phyloP scores from a whole-genome alignment of 2,113 vertebrate species.

The Chaetodon auriga region DNA sequence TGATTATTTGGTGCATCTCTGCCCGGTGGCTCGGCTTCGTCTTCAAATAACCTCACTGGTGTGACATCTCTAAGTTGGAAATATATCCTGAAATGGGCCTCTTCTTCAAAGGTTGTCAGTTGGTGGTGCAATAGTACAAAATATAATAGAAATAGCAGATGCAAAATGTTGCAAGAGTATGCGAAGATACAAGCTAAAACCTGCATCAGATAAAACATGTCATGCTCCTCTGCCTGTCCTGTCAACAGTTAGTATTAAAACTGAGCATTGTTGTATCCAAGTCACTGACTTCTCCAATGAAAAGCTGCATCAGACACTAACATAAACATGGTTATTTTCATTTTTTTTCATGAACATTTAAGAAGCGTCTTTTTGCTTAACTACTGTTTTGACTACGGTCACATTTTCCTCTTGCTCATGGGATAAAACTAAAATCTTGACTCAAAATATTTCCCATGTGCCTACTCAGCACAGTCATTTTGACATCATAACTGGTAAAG shows the following conservation, averaged over 20 bases:
- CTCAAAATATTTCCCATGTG: constrained; percentile 40
- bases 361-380: neutral
- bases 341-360: neutral
- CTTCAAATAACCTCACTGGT: neutral
- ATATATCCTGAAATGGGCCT: constrained; percentile 49
- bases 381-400: neutral
- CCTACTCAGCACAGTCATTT: constrained; percentile 6
- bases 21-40: neutral
- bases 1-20: neutral
- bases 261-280: neutral
- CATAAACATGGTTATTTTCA: too few relatives aligned
- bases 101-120: constrained; percentile 3
- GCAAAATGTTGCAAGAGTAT: neutral
- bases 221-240: neutral
- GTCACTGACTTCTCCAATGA: neutral
- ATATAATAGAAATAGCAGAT: neutral
- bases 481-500: neutral
- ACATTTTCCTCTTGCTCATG: constrained; percentile 36
- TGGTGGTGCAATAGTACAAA: neutral
- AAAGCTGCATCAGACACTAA: neutral
- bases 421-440: constrained; percentile 17
- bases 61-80: neutral
- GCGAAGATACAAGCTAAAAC: neutral
- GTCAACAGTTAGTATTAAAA: neutral
- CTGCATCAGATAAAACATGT: neutral